Conservation (phyloP, 2,797 vertebrate genomes). For the Cossypha heuglini region DNA sequence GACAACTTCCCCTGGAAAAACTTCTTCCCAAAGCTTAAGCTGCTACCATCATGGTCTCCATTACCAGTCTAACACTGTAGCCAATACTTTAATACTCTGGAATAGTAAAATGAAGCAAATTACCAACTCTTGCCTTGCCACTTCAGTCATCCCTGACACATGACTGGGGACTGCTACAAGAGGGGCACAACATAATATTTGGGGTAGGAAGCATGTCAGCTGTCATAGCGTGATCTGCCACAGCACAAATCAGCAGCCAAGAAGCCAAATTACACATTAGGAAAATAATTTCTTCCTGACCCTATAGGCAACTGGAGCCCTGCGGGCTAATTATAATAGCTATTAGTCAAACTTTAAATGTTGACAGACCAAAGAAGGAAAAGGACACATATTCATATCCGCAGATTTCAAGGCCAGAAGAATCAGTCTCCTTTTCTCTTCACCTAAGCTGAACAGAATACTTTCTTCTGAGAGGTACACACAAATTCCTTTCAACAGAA, state of each 20-base stretch:
- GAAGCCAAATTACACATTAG: neutral
- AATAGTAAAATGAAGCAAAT: neutral
- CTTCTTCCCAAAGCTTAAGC: neutral
- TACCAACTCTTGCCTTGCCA: neutral
- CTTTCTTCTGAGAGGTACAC: neutral
- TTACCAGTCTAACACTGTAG: neutral
- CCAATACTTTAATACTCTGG: neutral
- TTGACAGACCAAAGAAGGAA: neutral
- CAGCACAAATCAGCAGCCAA: neutral
- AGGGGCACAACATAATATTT: neutral
- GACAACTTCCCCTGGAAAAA: neutral
- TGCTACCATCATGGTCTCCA: neutral
- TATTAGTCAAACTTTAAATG: neutral
- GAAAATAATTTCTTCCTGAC: slow-evolving; percentile 28
- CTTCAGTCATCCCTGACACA: neutral
- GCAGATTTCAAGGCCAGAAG: neutral
- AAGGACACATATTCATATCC: neutral
- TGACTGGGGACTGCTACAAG: neutral
- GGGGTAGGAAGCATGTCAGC: neutral
- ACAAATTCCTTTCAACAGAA: neutral
- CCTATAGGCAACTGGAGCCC: neutral
- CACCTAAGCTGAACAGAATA: neutral
- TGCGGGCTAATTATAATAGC: neutral
- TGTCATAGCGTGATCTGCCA: neutral
- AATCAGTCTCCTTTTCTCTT: neutral